Evolutionary conservation across 1,140 invertebrate genomes (phyloP).

Genomic region (Ceratosolen fusciceps): DNA sequence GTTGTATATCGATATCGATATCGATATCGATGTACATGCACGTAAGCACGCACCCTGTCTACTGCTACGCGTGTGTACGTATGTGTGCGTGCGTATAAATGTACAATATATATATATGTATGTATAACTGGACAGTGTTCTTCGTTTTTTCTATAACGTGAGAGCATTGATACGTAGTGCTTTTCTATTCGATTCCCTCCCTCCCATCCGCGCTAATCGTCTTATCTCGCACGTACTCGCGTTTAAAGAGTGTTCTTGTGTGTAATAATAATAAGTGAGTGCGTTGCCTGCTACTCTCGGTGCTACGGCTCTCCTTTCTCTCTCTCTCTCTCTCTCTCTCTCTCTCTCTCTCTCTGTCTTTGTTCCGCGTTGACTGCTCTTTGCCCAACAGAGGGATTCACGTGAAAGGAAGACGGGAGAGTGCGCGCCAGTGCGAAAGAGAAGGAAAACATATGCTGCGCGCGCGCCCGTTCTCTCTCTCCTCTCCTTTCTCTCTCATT

Average conservation of each 20-base stretch:
- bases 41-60: background rate
- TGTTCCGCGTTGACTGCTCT: background rate
- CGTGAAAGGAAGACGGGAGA: slow-evolving; percentile 17
- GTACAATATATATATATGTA: background rate
- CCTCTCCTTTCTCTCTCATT: too few relatives aligned
- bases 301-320: background rate
- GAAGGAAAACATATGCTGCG: too few relatives aligned
- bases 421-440: background rate
- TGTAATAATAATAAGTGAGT: slow-evolving; percentile 15
- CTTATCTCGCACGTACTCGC: background rate
- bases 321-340: background rate
- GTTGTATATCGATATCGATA: too few relatives aligned
- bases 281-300: background rate
- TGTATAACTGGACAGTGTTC: too few relatives aligned
- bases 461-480: too few relatives aligned
- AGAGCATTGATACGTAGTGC: too few relatives aligned
- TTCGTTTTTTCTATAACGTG: too few relatives aligned
- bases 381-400: background rate
- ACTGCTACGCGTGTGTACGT: slow-evolving; percentile 6
- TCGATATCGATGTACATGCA: too few relatives aligned
- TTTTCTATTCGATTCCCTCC: too few relatives aligned
- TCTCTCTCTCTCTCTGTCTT: background rate
- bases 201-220: too few relatives aligned
- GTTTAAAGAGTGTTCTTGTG: slow-evolving; percentile 28
- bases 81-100: background rate